A percentile compares a stretch with the other conserved stretches of the same genome.
Evolutionary conservation across 2,113 vertebrate species (phyloP).

Genomic region (Polypterus senegalus): DNA sequence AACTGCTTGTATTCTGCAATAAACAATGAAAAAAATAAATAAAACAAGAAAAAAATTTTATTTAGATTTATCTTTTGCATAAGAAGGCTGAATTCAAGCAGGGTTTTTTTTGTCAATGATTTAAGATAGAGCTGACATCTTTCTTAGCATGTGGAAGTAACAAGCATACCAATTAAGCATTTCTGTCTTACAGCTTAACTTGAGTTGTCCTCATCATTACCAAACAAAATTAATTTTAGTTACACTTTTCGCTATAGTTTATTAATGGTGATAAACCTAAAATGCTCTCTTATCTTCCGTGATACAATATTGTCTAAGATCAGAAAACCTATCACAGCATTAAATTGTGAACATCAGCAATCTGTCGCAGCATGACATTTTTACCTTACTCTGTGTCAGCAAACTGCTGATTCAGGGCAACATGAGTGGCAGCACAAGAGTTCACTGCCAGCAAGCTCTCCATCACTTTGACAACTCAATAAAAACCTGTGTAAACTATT

Average conservation of each 20-base stretch:
- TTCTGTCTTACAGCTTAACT: neutral
- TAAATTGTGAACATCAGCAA: conserved; percentile 48
- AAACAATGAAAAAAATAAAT: no score
- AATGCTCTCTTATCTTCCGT: conserved; percentile 25
- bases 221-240: conserved; percentile 10
- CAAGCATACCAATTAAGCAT: no score
- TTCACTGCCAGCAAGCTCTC: conserved; percentile 40
- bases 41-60: no score
- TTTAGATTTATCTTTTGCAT: no score
- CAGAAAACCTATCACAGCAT: conserved; percentile 38
- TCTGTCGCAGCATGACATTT: conserved; percentile 19
- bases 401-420: conserved; percentile 57
- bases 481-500: conserved; percentile 70
- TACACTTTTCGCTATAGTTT: conserved; percentile 24
- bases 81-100: no score
- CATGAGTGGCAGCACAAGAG: conserved; percentile 30
- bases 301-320: conserved; percentile 30
- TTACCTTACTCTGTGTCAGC: conserved; percentile 27
- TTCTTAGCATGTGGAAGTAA: conserved; percentile 9
- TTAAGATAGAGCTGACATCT: neutral
- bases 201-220: neutral
- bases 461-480: conserved; percentile 71
- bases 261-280: conserved; percentile 31
- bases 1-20: no score
- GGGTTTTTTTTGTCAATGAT: no score